A percentile compares a stretch with the other conserved stretches of the same genome.
phyloP scores from a whole-genome alignment of 2,113 vertebrate genomes.

The Paraplagusia blochii region DNA sequence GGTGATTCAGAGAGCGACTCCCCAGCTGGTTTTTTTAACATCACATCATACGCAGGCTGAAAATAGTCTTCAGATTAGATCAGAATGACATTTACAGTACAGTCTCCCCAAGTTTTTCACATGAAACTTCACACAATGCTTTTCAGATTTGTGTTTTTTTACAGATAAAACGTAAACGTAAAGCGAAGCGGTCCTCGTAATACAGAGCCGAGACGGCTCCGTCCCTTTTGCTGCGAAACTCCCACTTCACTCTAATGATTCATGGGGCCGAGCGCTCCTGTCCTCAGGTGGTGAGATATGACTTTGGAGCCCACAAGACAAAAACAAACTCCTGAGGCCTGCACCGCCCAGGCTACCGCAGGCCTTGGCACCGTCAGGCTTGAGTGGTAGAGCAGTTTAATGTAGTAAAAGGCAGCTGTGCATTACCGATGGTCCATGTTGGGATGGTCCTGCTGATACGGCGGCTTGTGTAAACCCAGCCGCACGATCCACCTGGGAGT shows the following conservation, averaged over 20 bases:
- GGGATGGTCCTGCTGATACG: slow-evolving; percentile 56
- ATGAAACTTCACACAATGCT: not conserved
- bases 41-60: not conserved
- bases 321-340: slow-evolving; percentile 63
- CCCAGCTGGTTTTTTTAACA: not conserved
- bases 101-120: not conserved
- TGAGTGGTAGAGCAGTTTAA: slow-evolving; percentile 53
- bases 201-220: slow-evolving; percentile 4
- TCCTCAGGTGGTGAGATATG: slow-evolving; percentile 65
- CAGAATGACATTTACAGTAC: not conserved
- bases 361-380: slow-evolving; percentile 51
- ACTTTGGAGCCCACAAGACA: slow-evolving; percentile 47
- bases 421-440: slow-evolving; percentile 60
- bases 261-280: slow-evolving; percentile 24
- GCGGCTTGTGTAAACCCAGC: slow-evolving; percentile 41
- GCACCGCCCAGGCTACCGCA: slow-evolving; percentile 55
- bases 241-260: slow-evolving; percentile 14
- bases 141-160: not conserved
- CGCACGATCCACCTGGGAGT: slow-evolving; percentile 52
- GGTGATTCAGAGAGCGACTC: not conserved
- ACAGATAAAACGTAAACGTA: not conserved
- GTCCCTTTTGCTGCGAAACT: slow-evolving; percentile 8
- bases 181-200: slow-evolving; percentile 2
- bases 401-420: slow-evolving; percentile 58
- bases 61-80: not conserved